Conservation (phyloP, 2,888 invertebrate genomes). For the Lottia scabra region DNA sequence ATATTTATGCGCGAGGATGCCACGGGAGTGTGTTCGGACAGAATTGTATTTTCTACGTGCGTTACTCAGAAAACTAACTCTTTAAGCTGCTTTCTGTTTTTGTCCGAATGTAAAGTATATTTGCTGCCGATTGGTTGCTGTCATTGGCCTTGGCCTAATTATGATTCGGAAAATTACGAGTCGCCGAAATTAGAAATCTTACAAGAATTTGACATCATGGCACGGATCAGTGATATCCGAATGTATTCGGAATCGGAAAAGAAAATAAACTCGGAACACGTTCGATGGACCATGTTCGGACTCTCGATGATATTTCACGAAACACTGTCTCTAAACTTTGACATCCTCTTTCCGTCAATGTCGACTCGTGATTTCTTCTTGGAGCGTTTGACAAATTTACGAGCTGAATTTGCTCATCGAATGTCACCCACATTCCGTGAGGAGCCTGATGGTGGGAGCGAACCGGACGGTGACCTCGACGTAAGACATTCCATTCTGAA, state of each 20-base stretch:
- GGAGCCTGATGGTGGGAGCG: slow-evolving; percentile 61
- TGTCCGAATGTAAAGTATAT: slow-evolving; percentile 60
- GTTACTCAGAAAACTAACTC: slow-evolving; percentile 37
- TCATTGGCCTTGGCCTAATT: slow-evolving; percentile 61
- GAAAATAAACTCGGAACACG: slow-evolving; percentile 1
- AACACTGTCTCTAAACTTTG: slow-evolving; percentile 38
- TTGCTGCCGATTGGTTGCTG: slow-evolving; percentile 53
- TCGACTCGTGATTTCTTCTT: slow-evolving; percentile 52
- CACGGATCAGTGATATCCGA: slow-evolving; percentile 55
- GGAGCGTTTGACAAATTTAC: slow-evolving; percentile 51
- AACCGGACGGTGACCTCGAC: slow-evolving; percentile 20
- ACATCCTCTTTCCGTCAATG: slow-evolving; percentile 46
- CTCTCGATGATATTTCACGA: slow-evolving; percentile 50
- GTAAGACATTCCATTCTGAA: neutral
- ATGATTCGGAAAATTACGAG: slow-evolving; percentile 45
- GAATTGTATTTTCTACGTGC: slow-evolving; percentile 44
- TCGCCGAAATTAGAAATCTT: slow-evolving; percentile 50
- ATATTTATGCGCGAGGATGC: slow-evolving; percentile 47
- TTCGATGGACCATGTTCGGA: slow-evolving; percentile 40
- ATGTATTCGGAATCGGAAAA: slow-evolving; percentile 33
- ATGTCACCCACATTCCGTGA: slow-evolving; percentile 54
- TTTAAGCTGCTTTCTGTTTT: slow-evolving; percentile 44
- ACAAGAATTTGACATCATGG: slow-evolving; percentile 56
- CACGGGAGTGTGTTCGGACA: slow-evolving; percentile 48
- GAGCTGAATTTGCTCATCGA: slow-evolving; percentile 55